A percentile compares a stretch with the other conserved stretches of the same genome.
These are phyloP conservation scores for Microctenopoma stevenorrisi DNA, from an alignment of 2,797 vertebrate species.

Conservation along the genomic window DNA sequence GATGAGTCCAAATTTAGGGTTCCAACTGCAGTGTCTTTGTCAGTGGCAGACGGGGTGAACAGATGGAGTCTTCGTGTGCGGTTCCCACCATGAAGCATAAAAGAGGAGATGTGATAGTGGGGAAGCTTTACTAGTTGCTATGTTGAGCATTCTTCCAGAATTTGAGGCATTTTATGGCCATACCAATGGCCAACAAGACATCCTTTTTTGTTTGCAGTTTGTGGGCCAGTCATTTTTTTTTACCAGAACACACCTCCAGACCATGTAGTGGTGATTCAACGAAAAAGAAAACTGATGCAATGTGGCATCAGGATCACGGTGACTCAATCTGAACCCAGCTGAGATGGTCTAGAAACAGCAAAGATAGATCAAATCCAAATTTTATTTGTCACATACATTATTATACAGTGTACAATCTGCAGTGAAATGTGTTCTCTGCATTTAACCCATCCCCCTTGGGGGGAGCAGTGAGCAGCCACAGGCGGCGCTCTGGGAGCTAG, in stretches of 20 bases:
- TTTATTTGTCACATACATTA: too few relatives aligned
- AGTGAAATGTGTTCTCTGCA: too few relatives aligned
- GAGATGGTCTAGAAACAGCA: neutral
- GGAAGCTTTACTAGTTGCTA: neutral
- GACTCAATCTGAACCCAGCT: neutral
- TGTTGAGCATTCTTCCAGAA: neutral
- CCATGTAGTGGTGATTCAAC: neutral
- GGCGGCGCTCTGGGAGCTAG: too few relatives aligned
- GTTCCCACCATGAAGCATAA: neutral
- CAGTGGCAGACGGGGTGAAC: neutral
- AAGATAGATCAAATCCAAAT: too few relatives aligned
- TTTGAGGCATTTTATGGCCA: too few relatives aligned
- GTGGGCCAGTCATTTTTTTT: neutral
- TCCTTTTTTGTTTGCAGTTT: too few relatives aligned
- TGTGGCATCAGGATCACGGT: too few relatives aligned
- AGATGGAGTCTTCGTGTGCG: neutral
- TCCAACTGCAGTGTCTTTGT: neutral
- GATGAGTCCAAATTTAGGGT: neutral
- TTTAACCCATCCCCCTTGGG: too few relatives aligned
- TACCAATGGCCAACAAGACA: too few relatives aligned
- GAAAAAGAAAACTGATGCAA: too few relatives aligned
- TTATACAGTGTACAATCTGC: too few relatives aligned
- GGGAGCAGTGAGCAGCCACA: too few relatives aligned
- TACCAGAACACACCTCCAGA: neutral
- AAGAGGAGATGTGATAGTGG: neutral